Evolutionary conservation across 2,888 invertebrate species (phyloP).

Genomic region (Drosophila conformis): DNA sequence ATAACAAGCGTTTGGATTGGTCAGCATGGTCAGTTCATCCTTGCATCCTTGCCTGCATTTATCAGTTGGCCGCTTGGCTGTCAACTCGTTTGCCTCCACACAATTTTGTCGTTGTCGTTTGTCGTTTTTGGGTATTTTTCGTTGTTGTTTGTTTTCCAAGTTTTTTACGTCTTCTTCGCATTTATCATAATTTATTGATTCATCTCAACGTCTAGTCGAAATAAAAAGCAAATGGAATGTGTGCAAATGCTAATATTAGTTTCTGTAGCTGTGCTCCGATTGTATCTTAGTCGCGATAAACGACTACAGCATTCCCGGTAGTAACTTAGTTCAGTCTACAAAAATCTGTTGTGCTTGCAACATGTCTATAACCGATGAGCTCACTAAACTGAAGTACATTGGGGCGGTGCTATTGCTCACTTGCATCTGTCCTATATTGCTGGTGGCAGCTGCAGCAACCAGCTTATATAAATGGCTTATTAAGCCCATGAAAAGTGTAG

Average conservation of each 20-base stretch:
- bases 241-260: no score
- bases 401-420: slow-evolving; percentile 1
- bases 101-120: slow-evolving; percentile 10
- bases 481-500: slow-evolving; percentile 30
- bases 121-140: not conserved
- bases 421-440: slow-evolving; percentile 35
- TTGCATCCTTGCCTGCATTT: no score
- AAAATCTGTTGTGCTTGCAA: not conserved
- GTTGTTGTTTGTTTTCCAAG: not conserved
- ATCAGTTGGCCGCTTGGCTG: no score
- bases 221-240: no score
- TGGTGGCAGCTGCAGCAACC: slow-evolving; percentile 35
- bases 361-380: slow-evolving; percentile 2
- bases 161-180: slow-evolving; percentile 1
- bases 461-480: not conserved
- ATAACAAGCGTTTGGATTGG: not conserved
- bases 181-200: no score
- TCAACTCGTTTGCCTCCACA: slow-evolving; percentile 11
- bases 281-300: no score
- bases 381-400: slow-evolving; percentile 19
- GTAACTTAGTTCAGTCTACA: not conserved
- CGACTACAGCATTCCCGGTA: no score
- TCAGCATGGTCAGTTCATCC: not conserved
- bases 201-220: no score
- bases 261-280: no score